Base-by-base conservation (phyloP, 2,113 vertebrate genomes). In the Pardalotus punctatus region DNA sequence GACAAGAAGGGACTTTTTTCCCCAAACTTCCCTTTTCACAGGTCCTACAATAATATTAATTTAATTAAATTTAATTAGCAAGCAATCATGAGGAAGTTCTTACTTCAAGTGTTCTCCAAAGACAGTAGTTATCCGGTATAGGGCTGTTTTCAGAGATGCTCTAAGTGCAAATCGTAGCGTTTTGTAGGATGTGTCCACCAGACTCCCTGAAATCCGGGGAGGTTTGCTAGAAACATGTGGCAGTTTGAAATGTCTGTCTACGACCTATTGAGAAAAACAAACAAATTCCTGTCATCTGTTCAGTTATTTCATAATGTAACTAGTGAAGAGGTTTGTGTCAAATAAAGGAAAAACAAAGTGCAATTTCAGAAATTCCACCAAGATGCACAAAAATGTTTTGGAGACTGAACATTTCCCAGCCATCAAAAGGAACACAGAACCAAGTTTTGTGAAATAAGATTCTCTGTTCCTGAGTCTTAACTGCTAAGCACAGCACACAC, bases 211-310 rank as follows among this genome's bases (percentile, higher is more conserved):
- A 19, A 85, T 94, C 86, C 98, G 98, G 35, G 98, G 89, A 5
- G 99, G 98, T 64, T 99, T 99, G 94, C 99, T 99, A 72, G 99
- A 99, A 76, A 98, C 99, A 18, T 99, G 99, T 80, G 99, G 99
- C 93, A 99, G 98, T 93, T 99, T 99, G 96, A 99, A 99, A 96
- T 99, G 98, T n/a, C 99, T 98, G 90, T 99, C 99, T 5, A 99
- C 98, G 5, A 99, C 99, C 99, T 99, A 96, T 61, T 38, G 74
- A 64, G 80, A 89, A 74, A 94, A 85, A 60, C n/a, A 58, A 45
- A 60, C 8, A 15, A 88, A 36, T 13, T 77, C 45, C 5, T 66
- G 64, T 81, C 29, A 61, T 21, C 40, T 61, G 4, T 7, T 88
- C 50, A 67, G 28, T 73, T 35, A n/a, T 40, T 88, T 90, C 29